A percentile compares a stretch with the other conserved stretches of the same genome.
phyloP scores from a whole-genome alignment of 2,113 vertebrate genomes.

The Oenanthe oenanthe region DNA sequence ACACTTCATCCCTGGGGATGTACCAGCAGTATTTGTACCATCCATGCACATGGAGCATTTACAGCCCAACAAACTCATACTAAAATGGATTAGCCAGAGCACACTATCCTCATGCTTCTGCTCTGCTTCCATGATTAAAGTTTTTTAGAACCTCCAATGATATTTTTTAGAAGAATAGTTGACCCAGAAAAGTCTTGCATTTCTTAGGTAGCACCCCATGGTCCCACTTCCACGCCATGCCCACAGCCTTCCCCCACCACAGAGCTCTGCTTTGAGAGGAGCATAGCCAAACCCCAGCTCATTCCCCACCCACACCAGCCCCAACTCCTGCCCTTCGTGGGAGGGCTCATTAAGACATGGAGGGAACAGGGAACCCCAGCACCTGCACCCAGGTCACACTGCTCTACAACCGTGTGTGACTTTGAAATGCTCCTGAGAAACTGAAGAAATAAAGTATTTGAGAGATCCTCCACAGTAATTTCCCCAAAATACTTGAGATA shows the following conservation, averaged over 20 bases:
- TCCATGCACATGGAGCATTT: neutral
- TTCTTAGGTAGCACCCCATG: neutral
- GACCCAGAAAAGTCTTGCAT: neutral
- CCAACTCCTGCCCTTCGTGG: rapidly evolving
- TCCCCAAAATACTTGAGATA: neutral
- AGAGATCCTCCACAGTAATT: neutral
- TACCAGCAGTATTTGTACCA: neutral
- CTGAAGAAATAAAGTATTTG: neutral
- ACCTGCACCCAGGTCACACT: neutral
- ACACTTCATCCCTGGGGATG: neutral
- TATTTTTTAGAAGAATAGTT: neutral
- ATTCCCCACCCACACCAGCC: neutral
- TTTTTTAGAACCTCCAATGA: neutral
- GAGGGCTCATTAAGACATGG: neutral
- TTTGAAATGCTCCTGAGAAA: neutral
- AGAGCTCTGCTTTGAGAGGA: neutral
- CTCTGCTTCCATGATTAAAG: neutral
- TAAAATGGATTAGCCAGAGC: neutral
- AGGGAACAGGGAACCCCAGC: neutral
- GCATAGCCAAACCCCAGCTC: neutral
- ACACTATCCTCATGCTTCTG: neutral
- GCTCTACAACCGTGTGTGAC: rapidly evolving
- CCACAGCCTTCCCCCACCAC: neutral
- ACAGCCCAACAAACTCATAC: neutral
- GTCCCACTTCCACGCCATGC: neutral